Conservation (phyloP, 2,113 vertebrate species). For the Sylvia atricapilla region DNA sequence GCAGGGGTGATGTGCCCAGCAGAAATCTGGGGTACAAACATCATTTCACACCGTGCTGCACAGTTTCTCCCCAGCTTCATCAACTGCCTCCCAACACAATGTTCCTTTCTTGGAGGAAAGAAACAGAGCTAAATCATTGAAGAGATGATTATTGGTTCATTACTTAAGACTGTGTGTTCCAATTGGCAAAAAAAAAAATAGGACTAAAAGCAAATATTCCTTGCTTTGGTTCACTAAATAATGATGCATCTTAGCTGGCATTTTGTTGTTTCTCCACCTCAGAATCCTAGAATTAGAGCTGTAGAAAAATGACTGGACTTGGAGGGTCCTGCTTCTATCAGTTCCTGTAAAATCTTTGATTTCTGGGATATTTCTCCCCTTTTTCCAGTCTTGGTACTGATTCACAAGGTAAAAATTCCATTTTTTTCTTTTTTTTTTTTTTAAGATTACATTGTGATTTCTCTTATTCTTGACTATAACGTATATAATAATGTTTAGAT, state of each 20-base stretch:
- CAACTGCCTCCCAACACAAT: too few species aligned
- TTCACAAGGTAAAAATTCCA: neutral
- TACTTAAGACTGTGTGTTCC: neutral
- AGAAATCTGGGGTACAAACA: neutral
- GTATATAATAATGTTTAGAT: fast-evolving
- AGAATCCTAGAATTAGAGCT: neutral
- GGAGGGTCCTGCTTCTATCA: neutral
- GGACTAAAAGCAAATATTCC: neutral
- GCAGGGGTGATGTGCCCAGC: neutral
- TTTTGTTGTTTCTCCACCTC: neutral
- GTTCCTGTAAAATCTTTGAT: neutral
- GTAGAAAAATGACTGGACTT: neutral
- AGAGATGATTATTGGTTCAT: neutral
- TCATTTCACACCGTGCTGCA: too few species aligned
- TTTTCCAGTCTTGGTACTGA: neutral
- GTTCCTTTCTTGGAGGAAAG: too few species aligned
- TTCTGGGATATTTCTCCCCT: neutral
- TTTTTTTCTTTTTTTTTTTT: neutral
- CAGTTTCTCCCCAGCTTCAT: too few species aligned
- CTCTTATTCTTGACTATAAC: neutral
- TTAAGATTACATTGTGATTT: neutral
- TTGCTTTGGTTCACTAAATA: neutral
- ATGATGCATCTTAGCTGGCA: neutral
- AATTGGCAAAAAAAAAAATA: neutral
- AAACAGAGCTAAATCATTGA: too few species aligned